Evolutionary conservation across 2,113 vertebrate genomes (phyloP).

Genomic region (Zosterops borbonicus): DNA sequence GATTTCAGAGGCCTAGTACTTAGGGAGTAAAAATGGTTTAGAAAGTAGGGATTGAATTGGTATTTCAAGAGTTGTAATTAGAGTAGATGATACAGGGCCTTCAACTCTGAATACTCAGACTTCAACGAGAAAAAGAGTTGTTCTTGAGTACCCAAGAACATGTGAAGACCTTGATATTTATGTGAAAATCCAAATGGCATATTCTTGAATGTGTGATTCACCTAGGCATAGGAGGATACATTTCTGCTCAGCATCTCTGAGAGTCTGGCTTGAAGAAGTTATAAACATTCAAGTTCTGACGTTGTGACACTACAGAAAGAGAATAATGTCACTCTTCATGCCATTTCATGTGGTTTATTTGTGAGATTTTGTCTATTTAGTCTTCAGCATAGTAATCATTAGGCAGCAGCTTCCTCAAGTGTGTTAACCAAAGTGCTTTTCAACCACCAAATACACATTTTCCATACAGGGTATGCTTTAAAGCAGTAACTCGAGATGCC

Average conservation of each 20-base stretch:
- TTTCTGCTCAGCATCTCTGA: not conserved
- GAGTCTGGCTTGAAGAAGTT: not conserved
- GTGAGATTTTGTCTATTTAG: not conserved
- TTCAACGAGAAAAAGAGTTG: not conserved
- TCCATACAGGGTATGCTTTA: not conserved
- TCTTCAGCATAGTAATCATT: not conserved
- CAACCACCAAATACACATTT: not conserved
- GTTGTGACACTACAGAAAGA: not conserved
- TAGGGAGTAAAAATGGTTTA: constrained; percentile 11
- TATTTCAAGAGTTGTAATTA: not conserved
- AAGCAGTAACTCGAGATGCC: not conserved
- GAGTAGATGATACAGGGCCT: not conserved
- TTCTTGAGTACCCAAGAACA: not conserved
- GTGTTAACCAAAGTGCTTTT: not conserved
- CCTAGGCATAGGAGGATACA: not conserved
- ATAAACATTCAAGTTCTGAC: constrained; percentile 40
- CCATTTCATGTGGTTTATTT: not conserved
- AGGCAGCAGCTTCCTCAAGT: not conserved
- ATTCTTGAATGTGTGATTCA: not conserved
- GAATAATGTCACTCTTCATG: not conserved
- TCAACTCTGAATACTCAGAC: constrained; percentile 27
- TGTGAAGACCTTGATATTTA: not conserved
- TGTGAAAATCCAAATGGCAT: not conserved
- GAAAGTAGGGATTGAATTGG: not conserved
- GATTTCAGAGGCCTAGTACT: constrained; percentile 9